Percentiles rank a stretch among this genome's conserved stretches.
phyloP scores from a whole-genome alignment of 2,113 vertebrate genomes.

The Camarhynchus parvulus region DNA sequence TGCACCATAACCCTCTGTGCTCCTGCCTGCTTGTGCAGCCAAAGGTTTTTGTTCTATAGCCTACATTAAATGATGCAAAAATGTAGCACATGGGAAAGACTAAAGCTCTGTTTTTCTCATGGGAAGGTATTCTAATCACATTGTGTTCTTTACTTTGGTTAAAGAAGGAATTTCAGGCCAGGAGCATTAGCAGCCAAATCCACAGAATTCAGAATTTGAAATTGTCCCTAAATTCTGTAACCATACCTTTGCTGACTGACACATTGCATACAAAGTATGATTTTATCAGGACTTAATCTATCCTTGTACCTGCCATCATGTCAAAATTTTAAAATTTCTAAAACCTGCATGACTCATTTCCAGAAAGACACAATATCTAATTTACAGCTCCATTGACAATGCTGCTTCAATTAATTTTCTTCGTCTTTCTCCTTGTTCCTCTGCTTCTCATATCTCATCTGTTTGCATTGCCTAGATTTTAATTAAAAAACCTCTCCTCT shows the following conservation, averaged over 20 bases:
- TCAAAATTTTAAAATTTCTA: conserved; percentile 15
- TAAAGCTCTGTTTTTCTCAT: conserved; percentile 31
- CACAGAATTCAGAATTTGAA: neutral
- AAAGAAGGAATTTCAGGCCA: neutral
- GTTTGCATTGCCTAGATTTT: conserved; percentile 80
- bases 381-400: conserved; percentile 73
- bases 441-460: conserved; percentile 74
- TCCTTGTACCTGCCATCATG: conserved; percentile 2
- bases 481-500: conserved; percentile 81
- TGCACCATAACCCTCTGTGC: neutral
- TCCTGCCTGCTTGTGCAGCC: conserved; percentile 49
- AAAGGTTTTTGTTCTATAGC: conserved; percentile 40
- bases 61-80: conserved; percentile 41
- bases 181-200: neutral
- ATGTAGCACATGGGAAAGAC: conserved; percentile 12
- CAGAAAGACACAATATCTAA: conserved; percentile 64
- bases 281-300: neutral
- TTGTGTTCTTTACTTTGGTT: conserved; percentile 2
- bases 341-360: conserved; percentile 36
- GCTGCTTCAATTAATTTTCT: conserved; percentile 79
- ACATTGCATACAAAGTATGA: neutral
- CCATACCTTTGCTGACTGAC: neutral
- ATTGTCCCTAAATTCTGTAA: neutral
- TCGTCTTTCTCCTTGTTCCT: conserved; percentile 74
- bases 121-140: neutral